These are phyloP conservation scores for Isoperla grammatica DNA, from an alignment of 2,888 invertebrate genomes.

Conservation along the genomic window DNA sequence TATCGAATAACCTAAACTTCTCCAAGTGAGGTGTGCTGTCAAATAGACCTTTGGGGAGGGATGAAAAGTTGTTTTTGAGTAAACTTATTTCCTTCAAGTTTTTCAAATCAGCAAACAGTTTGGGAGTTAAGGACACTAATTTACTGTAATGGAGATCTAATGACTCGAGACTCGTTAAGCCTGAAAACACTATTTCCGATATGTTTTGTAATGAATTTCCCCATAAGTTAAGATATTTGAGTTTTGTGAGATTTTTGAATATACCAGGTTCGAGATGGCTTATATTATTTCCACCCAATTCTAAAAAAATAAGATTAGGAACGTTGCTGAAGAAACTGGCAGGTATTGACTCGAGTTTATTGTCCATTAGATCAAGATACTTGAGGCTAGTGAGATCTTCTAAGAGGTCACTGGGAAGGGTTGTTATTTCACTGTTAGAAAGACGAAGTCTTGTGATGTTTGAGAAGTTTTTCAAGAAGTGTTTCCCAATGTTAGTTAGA, in stretches of 20 bases:
- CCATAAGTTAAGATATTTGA: constrained; percentile 61
- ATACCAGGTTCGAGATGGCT: constrained; percentile 53
- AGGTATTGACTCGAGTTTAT: constrained; percentile 51
- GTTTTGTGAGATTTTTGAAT: constrained; percentile 55
- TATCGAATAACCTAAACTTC: constrained; percentile 36
- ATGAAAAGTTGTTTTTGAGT: constrained; percentile 58
- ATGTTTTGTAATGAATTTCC: constrained; percentile 61
- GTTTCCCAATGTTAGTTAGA: constrained; percentile 51
- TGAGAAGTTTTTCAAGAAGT: constrained; percentile 54
- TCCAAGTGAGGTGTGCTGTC: constrained; percentile 49
- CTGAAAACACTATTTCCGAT: constrained; percentile 56
- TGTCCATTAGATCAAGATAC: constrained; percentile 58
- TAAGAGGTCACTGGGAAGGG: constrained; percentile 58
- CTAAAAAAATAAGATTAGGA: constrained; percentile 54
- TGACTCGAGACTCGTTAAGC: constrained; percentile 55
- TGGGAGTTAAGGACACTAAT: constrained; percentile 54
- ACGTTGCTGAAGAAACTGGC: constrained; percentile 52
- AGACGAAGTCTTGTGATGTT: constrained; percentile 52
- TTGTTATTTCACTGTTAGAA: constrained; percentile 55
- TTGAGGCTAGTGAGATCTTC: constrained; percentile 54
- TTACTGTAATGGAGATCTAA: constrained; percentile 65
- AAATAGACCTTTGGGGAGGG: constrained; percentile 57
- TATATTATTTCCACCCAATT: constrained; percentile 62
- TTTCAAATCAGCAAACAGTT: constrained; percentile 55
- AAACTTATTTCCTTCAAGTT: constrained; percentile 60